These are phyloP conservation scores for Scaeva pyrastri DNA, from an alignment of 2,888 invertebrate species.

Conservation along the genomic window DNA sequence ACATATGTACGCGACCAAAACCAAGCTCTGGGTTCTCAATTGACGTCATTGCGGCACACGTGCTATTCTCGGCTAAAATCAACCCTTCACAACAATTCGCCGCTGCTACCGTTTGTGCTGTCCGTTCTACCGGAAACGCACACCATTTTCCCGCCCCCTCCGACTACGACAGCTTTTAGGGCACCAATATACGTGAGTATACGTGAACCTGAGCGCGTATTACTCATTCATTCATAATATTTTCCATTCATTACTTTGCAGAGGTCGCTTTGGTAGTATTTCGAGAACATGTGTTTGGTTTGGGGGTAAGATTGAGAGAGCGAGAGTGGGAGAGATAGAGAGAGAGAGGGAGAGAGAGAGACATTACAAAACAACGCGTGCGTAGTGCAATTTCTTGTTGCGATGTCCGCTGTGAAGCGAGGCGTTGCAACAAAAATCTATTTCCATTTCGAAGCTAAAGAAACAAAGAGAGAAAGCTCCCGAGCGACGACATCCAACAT, in stretches of 20 bases:
- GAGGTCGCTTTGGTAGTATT: slow-evolving; percentile 46
- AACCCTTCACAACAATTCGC: slow-evolving; percentile 8
- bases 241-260: slow-evolving; percentile 50
- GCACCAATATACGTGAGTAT: background rate
- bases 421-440: slow-evolving; percentile 26
- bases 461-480: slow-evolving; percentile 48
- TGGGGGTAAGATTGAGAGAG: background rate
- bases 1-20: no score
- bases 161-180: slow-evolving; percentile 15
- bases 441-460: background rate
- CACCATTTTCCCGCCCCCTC: slow-evolving; percentile 16
- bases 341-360: no score
- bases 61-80: slow-evolving; percentile 70
- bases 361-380: slow-evolving; percentile 41
- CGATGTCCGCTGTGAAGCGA: background rate
- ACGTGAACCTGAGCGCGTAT: no score
- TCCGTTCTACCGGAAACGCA: slow-evolving; percentile 16
- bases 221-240: slow-evolving; percentile 67
- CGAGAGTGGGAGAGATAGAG: background rate
- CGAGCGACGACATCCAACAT: background rate
- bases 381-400: slow-evolving; percentile 14
- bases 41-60: slow-evolving; percentile 79
- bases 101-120: no score
- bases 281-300: slow-evolving; percentile 26
- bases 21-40: slow-evolving; percentile 31